These are phyloP conservation scores for Enteromius paludinosus DNA, from an alignment of 2,797 vertebrate species.

Conservation along the genomic window DNA sequence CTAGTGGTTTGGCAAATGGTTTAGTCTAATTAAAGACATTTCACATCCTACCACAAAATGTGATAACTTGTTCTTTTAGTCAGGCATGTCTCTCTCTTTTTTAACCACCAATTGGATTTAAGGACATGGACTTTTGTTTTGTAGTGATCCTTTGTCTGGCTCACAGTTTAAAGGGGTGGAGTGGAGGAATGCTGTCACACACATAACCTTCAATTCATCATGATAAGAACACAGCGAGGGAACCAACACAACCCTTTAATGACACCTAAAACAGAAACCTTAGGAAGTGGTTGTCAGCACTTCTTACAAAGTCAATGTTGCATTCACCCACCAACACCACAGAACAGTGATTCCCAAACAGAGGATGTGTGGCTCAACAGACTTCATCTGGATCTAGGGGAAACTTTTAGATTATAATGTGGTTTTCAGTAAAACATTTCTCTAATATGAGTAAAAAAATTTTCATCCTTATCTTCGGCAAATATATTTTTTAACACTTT, in stretches of 20 bases:
- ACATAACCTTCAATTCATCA: slow-evolving; percentile 23
- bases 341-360: slow-evolving; percentile 12
- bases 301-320: slow-evolving; percentile 18
- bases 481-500: not conserved
- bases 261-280: slow-evolving; percentile 21
- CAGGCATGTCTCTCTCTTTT: not conserved
- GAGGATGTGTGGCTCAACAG: not conserved
- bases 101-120: not conserved
- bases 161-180: not conserved
- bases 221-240: slow-evolving; percentile 24
- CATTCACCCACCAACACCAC: not conserved
- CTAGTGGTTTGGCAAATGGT: not conserved
- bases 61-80: not conserved
- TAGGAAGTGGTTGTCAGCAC: slow-evolving; percentile 9
- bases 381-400: not conserved
- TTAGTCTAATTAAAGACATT: slow-evolving; percentile 9
- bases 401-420: not conserved
- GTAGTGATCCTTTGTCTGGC: slow-evolving; percentile 17
- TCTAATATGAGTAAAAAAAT: not conserved
- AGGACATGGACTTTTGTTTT: not conserved
- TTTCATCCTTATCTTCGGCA: not conserved
- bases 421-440: not conserved
- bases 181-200: slow-evolving; percentile 8
- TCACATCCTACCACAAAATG: not conserved
- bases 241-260: not conserved